These are phyloP conservation scores for Morinoia aosen DNA, from an alignment of 2,888 invertebrate species.

Conservation along the genomic window DNA sequence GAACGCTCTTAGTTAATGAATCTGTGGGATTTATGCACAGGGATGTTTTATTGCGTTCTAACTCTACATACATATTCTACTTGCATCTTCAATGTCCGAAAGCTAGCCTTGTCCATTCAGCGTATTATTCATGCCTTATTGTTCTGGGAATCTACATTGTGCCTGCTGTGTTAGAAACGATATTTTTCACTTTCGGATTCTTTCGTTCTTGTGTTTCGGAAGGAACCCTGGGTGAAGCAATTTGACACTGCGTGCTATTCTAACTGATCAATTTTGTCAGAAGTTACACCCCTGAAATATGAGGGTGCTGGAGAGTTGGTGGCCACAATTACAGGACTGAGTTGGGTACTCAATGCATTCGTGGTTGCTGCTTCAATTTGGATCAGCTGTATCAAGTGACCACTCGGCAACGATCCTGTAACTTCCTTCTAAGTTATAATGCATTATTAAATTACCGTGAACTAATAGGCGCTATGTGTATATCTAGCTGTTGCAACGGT, in stretches of 20 bases:
- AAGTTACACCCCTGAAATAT: neutral
- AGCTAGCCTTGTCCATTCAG: neutral
- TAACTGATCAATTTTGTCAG: neutral
- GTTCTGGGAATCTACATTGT: neutral
- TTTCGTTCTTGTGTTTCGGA: neutral
- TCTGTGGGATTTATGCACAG: neutral
- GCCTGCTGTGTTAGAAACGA: neutral
- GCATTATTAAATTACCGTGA: no score
- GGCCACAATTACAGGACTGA: neutral
- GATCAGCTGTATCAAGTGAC: no score
- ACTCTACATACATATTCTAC: neutral
- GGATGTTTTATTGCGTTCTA: neutral
- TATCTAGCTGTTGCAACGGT: no score
- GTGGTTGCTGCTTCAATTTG: no score
- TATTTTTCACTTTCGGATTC: neutral
- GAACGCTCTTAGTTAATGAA: neutral
- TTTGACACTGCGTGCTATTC: neutral
- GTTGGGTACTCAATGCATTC: neutral
- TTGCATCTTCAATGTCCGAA: neutral
- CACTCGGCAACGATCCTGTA: no score
- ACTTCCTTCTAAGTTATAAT: no score
- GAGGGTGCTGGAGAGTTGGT: neutral
- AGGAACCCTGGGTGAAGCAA: neutral
- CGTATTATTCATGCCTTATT: neutral
- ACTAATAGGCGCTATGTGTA: no score